Conservation (phyloP, 2,113 vertebrate genomes). For the Oenanthe melanoleuca region DNA sequence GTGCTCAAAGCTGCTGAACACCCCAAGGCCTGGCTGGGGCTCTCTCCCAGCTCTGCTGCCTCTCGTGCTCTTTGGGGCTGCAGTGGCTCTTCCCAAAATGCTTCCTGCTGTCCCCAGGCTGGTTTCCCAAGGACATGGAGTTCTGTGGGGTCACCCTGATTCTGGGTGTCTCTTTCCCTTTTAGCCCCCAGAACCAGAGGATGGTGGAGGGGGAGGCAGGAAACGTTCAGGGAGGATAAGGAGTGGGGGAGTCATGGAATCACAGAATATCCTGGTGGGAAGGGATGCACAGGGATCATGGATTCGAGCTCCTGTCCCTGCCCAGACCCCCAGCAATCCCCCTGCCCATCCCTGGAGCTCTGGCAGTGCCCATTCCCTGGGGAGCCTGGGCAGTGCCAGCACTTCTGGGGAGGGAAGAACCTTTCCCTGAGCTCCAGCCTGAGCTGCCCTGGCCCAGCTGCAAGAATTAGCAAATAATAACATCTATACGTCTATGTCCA, state of each 20-base stretch:
- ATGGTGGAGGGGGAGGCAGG: background rate
- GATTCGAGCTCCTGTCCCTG: accelerated
- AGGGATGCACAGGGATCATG: background rate
- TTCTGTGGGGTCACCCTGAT: background rate
- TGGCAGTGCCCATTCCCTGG: background rate
- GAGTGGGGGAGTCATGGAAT: background rate
- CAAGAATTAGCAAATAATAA: background rate
- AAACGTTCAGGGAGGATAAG: background rate
- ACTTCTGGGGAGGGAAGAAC: background rate
- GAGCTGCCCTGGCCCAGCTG: background rate
- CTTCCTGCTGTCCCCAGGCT: background rate
- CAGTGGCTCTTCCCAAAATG: background rate
- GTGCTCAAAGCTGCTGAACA: background rate
- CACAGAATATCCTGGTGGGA: background rate
- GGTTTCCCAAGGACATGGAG: background rate
- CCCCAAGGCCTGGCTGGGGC: background rate
- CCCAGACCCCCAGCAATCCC: background rate
- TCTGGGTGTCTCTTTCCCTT: background rate
- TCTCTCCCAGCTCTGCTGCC: background rate
- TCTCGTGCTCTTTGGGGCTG: background rate
- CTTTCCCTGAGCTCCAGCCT: background rate
- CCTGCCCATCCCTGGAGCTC: background rate
- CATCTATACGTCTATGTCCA: too few relatives aligned
- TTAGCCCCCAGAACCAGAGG: background rate
- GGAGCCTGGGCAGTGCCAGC: background rate